Evolutionary conservation across 2,797 vertebrate species (phyloP).

Genomic region (Manis pentadactyla): DNA sequence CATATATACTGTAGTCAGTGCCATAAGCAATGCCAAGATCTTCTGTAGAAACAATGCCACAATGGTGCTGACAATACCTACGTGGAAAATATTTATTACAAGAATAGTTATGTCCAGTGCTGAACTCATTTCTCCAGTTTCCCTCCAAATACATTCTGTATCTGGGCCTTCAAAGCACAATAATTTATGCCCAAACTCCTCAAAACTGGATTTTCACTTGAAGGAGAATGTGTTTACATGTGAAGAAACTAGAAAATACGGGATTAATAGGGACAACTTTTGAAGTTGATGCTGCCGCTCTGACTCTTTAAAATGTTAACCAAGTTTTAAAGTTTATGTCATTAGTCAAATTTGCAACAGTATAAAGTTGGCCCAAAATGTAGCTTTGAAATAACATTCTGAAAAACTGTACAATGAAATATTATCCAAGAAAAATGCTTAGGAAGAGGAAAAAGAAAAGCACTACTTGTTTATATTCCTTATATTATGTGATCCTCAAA

Average conservation of each 20-base stretch:
- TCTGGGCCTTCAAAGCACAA: neutral
- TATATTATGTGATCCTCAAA: neutral
- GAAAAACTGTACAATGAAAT: neutral
- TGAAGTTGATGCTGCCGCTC: neutral
- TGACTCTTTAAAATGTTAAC: neutral
- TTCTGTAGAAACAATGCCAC: neutral
- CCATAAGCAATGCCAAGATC: accelerated
- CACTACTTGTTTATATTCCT: neutral
- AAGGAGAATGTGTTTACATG: too few species aligned
- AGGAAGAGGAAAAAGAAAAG: neutral
- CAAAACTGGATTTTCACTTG: neutral
- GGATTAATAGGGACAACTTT: neutral
- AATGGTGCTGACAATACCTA: too few species aligned
- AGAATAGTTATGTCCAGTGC: neutral
- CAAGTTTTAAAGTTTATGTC: neutral
- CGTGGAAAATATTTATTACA: neutral
- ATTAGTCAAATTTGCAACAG: neutral
- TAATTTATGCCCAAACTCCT: too few species aligned
- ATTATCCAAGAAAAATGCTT: neutral
- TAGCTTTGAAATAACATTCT: neutral
- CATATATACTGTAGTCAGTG: too few species aligned
- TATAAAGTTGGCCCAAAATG: neutral
- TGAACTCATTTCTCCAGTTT: neutral
- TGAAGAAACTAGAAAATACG: neutral
- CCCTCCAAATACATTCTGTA: neutral